phyloP scores from a whole-genome alignment of 2,888 invertebrate species.

The Tupiocoris notatus region DNA sequence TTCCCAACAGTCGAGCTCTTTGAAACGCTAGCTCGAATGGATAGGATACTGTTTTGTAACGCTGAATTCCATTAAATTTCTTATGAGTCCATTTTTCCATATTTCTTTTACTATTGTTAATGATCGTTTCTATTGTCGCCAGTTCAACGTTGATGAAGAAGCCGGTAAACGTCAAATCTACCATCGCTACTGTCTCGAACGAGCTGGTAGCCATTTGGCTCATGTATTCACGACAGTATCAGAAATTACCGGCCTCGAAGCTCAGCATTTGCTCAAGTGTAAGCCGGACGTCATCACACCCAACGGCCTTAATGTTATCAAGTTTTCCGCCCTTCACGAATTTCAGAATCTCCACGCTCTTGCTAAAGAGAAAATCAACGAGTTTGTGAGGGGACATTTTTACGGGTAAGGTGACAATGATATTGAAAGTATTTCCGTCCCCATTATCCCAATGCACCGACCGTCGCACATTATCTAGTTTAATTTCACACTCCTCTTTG shows the following conservation, averaged over 20 bases:
- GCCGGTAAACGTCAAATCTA: slow-evolving; percentile 98
- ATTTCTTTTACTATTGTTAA: not conserved
- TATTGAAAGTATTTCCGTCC: too few relatives aligned
- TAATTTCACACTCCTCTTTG: not conserved
- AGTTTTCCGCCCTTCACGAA: slow-evolving; percentile 97
- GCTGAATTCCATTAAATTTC: too few relatives aligned
- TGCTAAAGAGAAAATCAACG: slow-evolving; percentile 96
- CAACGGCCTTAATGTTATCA: slow-evolving; percentile 96
- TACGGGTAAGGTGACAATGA: slow-evolving; percentile 89
- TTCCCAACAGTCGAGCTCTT: not conserved
- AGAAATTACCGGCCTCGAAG: slow-evolving; percentile 88
- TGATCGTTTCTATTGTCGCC: too few relatives aligned
- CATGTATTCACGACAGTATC: slow-evolving; percentile 98
- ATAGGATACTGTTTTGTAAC: too few relatives aligned
- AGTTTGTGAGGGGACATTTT: slow-evolving; percentile 96
- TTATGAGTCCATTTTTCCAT: too few relatives aligned
- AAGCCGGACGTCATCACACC: slow-evolving; percentile 95
- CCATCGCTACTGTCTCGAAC: slow-evolving; percentile 96
- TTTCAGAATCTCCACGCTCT: slow-evolving; percentile 98
- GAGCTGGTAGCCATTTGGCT: slow-evolving; percentile 86
- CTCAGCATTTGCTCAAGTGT: slow-evolving; percentile 90
- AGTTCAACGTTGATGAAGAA: slow-evolving; percentile 96
- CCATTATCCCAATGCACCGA: not conserved
- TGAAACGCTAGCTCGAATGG: too few relatives aligned
- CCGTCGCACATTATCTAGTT: not conserved